phyloP scores from a whole-genome alignment of 35 echinoderm and acorn worm genomes.

The Acanthaster planci region DNA sequence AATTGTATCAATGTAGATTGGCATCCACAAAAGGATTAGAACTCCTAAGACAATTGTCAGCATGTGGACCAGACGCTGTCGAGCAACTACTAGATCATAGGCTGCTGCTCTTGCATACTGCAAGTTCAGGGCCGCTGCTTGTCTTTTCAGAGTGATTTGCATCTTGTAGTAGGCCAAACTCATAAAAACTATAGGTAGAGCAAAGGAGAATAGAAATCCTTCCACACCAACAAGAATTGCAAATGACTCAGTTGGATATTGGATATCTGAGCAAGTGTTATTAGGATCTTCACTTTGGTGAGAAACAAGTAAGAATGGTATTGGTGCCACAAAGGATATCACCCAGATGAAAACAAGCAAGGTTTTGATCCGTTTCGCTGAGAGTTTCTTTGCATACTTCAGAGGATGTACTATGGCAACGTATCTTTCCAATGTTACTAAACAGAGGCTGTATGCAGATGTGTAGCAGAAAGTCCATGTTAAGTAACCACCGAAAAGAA shows the following conservation, averaged over 20 bases:
- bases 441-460: neutral
- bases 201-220: neutral
- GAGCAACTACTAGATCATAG: neutral
- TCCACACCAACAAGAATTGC: neutral
- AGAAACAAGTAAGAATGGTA: neutral
- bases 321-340: neutral
- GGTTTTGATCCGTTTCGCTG: neutral
- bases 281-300: neutral
- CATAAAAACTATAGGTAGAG: neutral
- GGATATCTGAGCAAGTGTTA: neutral
- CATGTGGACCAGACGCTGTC: neutral
- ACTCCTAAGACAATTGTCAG: neutral
- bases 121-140: neutral
- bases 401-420: neutral
- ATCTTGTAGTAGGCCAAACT: conserved; percentile 17
- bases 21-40: neutral
- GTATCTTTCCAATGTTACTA: conserved; percentile 11
- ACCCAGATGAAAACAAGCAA: neutral
- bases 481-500: neutral
- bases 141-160: neutral
- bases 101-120: neutral
- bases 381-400: neutral
- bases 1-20: neutral
- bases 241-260: neutral
- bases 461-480: neutral